These are phyloP conservation scores for Sebastes nivosus DNA, from an alignment of 2,797 vertebrate species.

Conservation along the genomic window DNA sequence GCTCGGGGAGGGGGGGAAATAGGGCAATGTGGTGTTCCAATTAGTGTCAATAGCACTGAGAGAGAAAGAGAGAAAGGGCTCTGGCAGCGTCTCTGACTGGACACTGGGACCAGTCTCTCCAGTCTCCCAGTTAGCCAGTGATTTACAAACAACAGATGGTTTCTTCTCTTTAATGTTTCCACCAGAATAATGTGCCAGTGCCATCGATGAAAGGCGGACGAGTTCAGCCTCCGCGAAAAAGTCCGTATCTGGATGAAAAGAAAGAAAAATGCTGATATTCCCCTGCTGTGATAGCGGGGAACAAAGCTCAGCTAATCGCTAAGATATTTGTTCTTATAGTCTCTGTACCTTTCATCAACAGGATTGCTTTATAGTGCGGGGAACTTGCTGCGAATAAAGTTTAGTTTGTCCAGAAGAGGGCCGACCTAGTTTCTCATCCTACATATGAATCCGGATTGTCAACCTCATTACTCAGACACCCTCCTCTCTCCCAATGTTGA, in stretches of 20 bases:
- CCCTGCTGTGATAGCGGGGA: neutral
- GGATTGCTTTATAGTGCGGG: neutral
- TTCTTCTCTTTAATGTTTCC: neutral
- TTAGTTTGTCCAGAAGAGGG: conserved; percentile 17
- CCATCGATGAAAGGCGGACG: neutral
- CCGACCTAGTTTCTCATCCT: conserved; percentile 62
- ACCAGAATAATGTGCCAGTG: neutral
- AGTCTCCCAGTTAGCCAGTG: neutral
- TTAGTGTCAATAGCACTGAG: conserved; percentile 10
- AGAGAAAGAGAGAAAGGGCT: neutral
- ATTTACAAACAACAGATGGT: conserved; percentile 46
- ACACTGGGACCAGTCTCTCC: conserved; percentile 7
- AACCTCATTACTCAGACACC: conserved; percentile 55
- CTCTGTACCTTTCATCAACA: neutral
- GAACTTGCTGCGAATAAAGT: conserved; percentile 12
- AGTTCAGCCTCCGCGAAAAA: neutral
- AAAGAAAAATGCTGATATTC: neutral
- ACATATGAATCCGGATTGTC: conserved; percentile 52
- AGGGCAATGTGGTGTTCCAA: conserved; percentile 17
- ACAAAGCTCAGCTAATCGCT: conserved; percentile 5
- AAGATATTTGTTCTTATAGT: neutral
- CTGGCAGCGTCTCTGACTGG: conserved; percentile 2
- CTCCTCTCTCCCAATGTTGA: conserved; percentile 8
- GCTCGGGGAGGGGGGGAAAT: neutral
- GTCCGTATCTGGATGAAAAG: conserved; percentile 6